phyloP scores from a whole-genome alignment of 2,888 invertebrate genomes.

The Ochropleura leucogaster region DNA sequence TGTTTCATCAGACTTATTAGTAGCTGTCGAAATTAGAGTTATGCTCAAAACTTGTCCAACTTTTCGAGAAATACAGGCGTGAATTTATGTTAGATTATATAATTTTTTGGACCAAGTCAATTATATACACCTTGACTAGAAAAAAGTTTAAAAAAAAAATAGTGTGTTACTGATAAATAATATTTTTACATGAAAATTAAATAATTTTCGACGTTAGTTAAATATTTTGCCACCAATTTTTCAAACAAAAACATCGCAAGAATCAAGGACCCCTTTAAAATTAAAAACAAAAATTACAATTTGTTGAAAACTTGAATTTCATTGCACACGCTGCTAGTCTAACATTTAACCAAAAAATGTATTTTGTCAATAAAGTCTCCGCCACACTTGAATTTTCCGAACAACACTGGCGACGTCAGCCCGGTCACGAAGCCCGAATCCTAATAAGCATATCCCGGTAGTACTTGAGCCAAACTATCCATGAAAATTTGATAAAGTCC shows the following conservation, averaged over 20 bases:
- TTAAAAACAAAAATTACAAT: neutral
- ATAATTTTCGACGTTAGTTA: neutral
- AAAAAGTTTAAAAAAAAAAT: too few species aligned
- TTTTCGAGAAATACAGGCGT: neutral
- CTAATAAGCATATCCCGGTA: neutral
- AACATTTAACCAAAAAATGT: neutral
- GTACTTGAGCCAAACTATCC: neutral
- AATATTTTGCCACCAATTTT: neutral
- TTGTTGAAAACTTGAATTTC: neutral
- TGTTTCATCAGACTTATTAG: neutral
- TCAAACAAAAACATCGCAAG: neutral
- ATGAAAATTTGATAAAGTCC: neutral
- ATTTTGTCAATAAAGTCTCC: neutral
- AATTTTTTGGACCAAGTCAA: neutral
- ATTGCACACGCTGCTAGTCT: neutral
- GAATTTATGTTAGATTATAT: neutral
- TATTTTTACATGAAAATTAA: neutral
- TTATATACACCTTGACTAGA: neutral
- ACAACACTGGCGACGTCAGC: neutral
- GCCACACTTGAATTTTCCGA: neutral
- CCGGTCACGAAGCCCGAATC: neutral
- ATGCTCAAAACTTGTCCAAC: neutral
- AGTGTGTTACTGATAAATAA: neutral
- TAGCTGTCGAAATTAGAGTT: neutral
- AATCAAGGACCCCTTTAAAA: neutral